Evolutionary conservation across 2,113 vertebrate genomes (phyloP).

Genomic region (Micronisus gabar): DNA sequence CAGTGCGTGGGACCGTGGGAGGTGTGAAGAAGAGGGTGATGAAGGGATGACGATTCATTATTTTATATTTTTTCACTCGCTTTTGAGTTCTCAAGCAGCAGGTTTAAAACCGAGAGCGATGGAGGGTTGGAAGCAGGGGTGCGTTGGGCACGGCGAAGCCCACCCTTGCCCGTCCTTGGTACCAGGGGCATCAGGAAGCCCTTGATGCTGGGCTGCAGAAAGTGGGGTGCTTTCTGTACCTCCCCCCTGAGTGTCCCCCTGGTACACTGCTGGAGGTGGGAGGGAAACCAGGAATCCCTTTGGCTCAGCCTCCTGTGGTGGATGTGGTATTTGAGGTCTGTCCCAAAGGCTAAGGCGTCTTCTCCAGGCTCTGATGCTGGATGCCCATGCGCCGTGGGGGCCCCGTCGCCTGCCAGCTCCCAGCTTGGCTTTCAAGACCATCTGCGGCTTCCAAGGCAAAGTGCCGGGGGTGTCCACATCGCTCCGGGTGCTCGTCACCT

Average conservation of each 20-base stretch:
- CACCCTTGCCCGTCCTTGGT: rapidly evolving
- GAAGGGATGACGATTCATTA: neutral
- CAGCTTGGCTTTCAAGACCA: neutral
- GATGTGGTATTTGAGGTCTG: neutral
- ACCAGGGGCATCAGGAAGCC: rapidly evolving
- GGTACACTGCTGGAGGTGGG: neutral
- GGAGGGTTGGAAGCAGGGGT: neutral
- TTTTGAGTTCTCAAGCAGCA: neutral
- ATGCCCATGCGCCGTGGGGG: rapidly evolving
- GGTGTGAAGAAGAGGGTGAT: neutral
- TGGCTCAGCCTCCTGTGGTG: rapidly evolving
- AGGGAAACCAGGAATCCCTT: neutral
- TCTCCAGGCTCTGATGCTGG: neutral
- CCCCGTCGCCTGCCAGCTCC: rapidly evolving
- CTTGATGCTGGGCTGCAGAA: neutral
- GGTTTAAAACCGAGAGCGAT: rapidly evolving
- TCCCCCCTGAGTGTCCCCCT: neutral
- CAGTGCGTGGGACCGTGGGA: neutral
- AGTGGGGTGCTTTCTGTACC: neutral
- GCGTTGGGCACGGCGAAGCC: neutral
- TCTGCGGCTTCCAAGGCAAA: neutral
- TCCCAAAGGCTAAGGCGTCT: neutral
- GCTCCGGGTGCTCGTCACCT: rapidly evolving
- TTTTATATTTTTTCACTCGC: neutral
- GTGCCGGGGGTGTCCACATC: rapidly evolving